Percentiles rank a stretch among this genome's conserved stretches.
phyloP scores from a whole-genome alignment of 1,140 invertebrate genomes.

The Zaprionus tsacasi region DNA sequence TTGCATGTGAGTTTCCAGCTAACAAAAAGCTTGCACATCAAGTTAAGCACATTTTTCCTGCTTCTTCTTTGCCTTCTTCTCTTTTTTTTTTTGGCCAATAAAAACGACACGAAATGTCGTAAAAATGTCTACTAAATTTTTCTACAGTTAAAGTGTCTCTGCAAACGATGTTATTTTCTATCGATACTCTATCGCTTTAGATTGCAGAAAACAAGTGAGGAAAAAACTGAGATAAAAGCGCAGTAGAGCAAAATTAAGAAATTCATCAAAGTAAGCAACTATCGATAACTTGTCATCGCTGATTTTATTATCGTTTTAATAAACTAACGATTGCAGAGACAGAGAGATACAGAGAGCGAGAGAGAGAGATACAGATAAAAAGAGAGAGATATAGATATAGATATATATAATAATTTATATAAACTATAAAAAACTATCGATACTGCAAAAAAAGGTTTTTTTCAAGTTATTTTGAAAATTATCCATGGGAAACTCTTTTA shows the following conservation, averaged over 20 bases:
- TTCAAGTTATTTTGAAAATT: too few relatives aligned
- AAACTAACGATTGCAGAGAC: background rate
- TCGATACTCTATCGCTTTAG: background rate
- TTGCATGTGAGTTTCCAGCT: background rate
- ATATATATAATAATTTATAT: too few relatives aligned
- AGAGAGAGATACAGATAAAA: too few relatives aligned
- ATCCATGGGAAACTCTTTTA: too few relatives aligned
- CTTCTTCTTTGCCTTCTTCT: background rate
- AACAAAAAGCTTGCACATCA: slow-evolving; percentile 10
- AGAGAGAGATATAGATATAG: too few relatives aligned
- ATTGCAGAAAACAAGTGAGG: background rate
- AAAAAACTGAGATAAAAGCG: background rate
- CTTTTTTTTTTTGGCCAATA: slow-evolving; percentile 5
- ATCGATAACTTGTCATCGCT: background rate
- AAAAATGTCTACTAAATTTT: background rate
- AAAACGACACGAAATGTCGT: slow-evolving; percentile 3
- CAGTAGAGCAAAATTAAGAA: background rate
- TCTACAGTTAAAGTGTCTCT: slow-evolving; percentile 5
- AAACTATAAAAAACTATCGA: too few relatives aligned
- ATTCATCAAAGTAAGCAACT: background rate
- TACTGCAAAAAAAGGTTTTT: too few relatives aligned
- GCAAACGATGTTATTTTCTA: background rate
- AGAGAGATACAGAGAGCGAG: background rate
- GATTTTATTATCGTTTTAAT: background rate
- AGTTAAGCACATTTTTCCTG: slow-evolving; percentile 5